A percentile compares a stretch with the other conserved stretches of the same genome.
These are phyloP conservation scores for Periophthalmodon schlosseri DNA, from an alignment of 2,113 vertebrate genomes.

Conservation along the genomic window DNA sequence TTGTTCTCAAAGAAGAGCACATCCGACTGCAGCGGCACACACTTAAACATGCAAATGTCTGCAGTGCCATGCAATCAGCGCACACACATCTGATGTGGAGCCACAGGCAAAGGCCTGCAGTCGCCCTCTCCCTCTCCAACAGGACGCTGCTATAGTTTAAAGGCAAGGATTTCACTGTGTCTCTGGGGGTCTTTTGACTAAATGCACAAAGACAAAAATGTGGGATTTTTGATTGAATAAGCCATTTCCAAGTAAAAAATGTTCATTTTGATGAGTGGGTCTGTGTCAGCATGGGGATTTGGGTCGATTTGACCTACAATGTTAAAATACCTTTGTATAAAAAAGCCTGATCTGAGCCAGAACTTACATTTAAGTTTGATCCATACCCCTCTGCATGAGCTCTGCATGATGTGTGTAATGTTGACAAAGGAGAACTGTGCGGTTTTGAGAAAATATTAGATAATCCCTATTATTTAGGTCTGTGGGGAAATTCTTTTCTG, in stretches of 20 bases:
- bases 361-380: not conserved
- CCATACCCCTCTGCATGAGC: not conserved
- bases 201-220: constrained; percentile 21
- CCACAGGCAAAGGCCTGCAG: constrained; percentile 32
- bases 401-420: not conserved
- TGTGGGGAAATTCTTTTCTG: not conserved
- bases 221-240: constrained; percentile 7
- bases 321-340: constrained; percentile 9
- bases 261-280: not conserved
- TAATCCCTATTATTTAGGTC: not conserved
- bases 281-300: constrained; percentile 5
- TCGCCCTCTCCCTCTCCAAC: constrained; percentile 12
- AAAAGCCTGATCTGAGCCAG: not conserved
- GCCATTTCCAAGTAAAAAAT: not conserved
- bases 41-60: constrained; percentile 33
- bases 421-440: not conserved
- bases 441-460: not conserved
- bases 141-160: constrained; percentile 20
- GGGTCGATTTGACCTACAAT: constrained; percentile 9
- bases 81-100: constrained; percentile 35
- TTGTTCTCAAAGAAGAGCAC: constrained; percentile 49
- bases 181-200: constrained; percentile 18
- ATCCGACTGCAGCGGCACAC: constrained; percentile 43
- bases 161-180: constrained; percentile 27
- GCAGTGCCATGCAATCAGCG: constrained; percentile 21